phyloP scores from a whole-genome alignment of 2,797 vertebrate species.

The Kryptolebias ocellatus region DNA sequence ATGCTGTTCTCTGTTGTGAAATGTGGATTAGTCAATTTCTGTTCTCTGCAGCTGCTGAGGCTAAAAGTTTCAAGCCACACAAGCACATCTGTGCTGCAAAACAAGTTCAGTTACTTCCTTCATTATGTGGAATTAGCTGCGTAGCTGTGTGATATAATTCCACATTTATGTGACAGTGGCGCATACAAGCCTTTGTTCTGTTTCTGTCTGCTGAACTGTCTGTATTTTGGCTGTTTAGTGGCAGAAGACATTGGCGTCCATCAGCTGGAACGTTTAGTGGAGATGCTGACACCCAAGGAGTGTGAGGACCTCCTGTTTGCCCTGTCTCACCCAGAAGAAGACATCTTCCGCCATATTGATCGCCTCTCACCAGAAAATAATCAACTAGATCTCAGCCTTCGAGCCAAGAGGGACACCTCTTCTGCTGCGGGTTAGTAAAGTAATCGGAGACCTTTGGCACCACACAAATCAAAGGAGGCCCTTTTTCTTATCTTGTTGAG shows the following conservation, averaged over 20 bases:
- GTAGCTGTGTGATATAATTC: not conserved
- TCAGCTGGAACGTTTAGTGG: conserved; percentile 83
- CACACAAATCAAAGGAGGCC: not conserved
- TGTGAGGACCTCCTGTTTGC: conserved; percentile 80
- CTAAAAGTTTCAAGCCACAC: conserved; percentile 35
- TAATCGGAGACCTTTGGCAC: not conserved
- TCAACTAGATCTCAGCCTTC: conserved; percentile 38
- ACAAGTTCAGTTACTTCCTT: conserved; percentile 33
- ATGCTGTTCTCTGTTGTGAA: conserved; percentile 27
- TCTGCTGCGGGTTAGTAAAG: conserved; percentile 47
- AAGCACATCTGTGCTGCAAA: conserved; percentile 17
- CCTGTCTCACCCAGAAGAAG: conserved; percentile 74
- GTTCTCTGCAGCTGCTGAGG: conserved; percentile 28
- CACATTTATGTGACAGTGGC: conserved; percentile 1
- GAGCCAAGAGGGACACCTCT: conserved; percentile 57
- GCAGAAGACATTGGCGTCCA: conserved; percentile 80
- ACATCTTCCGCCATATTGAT: conserved; percentile 69
- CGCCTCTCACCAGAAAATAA: conserved; percentile 69
- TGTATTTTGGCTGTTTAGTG: conserved; percentile 40
- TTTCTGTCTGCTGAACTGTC: not conserved
- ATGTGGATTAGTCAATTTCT: conserved; percentile 46
- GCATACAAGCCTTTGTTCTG: conserved; percentile 3
- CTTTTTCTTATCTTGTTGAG: not conserved
- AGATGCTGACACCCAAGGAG: conserved; percentile 82
- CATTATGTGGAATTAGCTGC: conserved; percentile 25